Base-by-base conservation (phyloP, 2,113 vertebrate genomes). In the Eonycteris spelaea region DNA sequence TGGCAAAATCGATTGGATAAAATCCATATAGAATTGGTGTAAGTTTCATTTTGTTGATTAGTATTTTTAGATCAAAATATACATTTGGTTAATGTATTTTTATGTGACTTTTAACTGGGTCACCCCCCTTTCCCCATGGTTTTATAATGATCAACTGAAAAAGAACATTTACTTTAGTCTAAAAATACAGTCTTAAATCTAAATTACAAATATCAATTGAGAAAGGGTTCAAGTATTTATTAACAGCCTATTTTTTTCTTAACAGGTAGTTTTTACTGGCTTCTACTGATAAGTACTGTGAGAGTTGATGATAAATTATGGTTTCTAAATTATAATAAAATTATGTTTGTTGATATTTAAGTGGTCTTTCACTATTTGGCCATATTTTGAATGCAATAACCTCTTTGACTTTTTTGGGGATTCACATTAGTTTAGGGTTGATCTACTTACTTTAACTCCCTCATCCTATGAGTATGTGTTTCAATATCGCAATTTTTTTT, bases 271-370 rank as follows among this genome's bases (percentile, higher is more conserved):
- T 93, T 90, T 89, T 63, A 75, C 14, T 85, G 38, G 24, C 26
- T 38, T 80, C 10, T 59, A 4, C 28, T 28, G 24, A 6, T 73
- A 73, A 40, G 13, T 68, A 68, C 43, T 24, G 3, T 77, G n/a
- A 43, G 28, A 88, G 26, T 51, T 73, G 71, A 71, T 68, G 48
- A 45, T 75, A 51, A 86, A 86, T 33, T 92, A 6, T 61, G 35
- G 28, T n/a, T 90, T 82, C 78, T 79, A 61, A 59, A 22, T 84
- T 83, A 86, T 86, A 79, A 12, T 55, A 45, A 85, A 94, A 93
- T 28, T 35, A 40, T 67, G 28, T 8, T 83, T 85, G 43, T 79
- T 95, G 22, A 65, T 87, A 19, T 43, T 78, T 96, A 75, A 79
- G 43, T 67, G 19, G 1, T 78, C 2, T 78, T 61, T 65, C 78